These are phyloP conservation scores for Coelinius sp. DNA, from an alignment of 2,888 invertebrate species.

Conservation along the genomic window DNA sequence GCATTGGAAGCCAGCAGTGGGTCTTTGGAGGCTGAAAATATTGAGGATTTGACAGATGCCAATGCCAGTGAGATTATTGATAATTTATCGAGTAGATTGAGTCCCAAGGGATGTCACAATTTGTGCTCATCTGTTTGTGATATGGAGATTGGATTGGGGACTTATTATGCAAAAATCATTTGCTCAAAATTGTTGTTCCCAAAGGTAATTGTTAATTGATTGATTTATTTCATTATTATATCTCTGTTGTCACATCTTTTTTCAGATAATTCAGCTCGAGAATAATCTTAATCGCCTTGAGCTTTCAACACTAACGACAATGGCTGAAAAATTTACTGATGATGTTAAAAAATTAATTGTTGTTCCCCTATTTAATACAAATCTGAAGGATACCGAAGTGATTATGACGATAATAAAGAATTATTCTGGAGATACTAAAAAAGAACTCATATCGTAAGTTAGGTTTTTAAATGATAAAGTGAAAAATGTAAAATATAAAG, in stretches of 20 bases:
- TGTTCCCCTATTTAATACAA: constrained; percentile 54
- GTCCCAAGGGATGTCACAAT: constrained; percentile 54
- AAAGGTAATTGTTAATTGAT: constrained; percentile 50
- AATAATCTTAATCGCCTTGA: constrained; percentile 50
- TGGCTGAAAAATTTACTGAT: constrained; percentile 57
- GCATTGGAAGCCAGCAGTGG: constrained; percentile 53
- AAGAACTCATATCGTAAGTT: constrained; percentile 43
- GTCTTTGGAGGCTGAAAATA: constrained; percentile 47
- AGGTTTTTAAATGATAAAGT: background rate
- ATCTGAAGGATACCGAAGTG: constrained; percentile 53
- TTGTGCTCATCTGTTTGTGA: constrained; percentile 54
- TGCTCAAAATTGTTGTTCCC: constrained; percentile 55
- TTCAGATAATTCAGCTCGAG: constrained; percentile 52
- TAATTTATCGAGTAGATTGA: constrained; percentile 52
- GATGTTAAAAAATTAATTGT: constrained; percentile 58
- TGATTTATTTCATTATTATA: background rate
- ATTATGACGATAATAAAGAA: constrained; percentile 41
- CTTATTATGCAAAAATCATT: constrained; percentile 53
- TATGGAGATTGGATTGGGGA: constrained; percentile 52
- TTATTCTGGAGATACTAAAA: constrained; percentile 31
- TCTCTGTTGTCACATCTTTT: constrained; percentile 17
- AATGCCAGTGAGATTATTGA: constrained; percentile 50
- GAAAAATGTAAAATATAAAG: background rate
- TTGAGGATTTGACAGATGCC: constrained; percentile 51
- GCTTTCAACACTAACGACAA: constrained; percentile 49